phyloP scores from a whole-genome alignment of 2,888 invertebrate species.

The Hecatera dysodea region DNA sequence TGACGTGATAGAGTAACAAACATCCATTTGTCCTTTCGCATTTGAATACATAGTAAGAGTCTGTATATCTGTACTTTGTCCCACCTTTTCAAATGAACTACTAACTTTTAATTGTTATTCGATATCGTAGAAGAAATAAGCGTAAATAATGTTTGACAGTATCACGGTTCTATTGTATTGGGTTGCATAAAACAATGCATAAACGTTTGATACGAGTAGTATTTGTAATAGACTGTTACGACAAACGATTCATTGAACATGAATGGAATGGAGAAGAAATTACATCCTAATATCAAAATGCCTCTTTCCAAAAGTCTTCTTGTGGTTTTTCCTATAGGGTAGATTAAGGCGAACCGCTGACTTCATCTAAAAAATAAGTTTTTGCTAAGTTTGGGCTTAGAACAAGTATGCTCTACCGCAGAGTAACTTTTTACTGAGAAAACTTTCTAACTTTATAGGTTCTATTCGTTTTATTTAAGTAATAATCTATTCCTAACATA shows the following conservation, averaged over 20 bases:
- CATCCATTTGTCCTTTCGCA: too few species aligned
- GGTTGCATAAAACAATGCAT: constrained; percentile 15
- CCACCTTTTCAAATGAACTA: neutral
- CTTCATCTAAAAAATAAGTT: neutral
- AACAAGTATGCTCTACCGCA: neutral
- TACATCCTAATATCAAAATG: neutral
- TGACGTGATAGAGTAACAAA: too few species aligned
- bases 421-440: neutral
- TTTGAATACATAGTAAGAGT: neutral
- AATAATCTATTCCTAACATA: neutral
- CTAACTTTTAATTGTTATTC: constrained; percentile 18
- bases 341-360: neutral
- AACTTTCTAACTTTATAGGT: neutral
- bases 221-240: constrained; percentile 10
- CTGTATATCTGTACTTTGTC: constrained; percentile 17
- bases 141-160: constrained; percentile 14
- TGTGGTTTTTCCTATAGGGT: neutral
- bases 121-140: constrained; percentile 26
- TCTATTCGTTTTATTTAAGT: neutral
- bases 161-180: constrained; percentile 3
- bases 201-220: neutral
- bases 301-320: neutral
- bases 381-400: neutral
- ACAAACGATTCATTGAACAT: neutral
- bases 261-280: neutral